phyloP scores from a whole-genome alignment of 2,888 invertebrate genomes.

The Pasiphila rectangulata region DNA sequence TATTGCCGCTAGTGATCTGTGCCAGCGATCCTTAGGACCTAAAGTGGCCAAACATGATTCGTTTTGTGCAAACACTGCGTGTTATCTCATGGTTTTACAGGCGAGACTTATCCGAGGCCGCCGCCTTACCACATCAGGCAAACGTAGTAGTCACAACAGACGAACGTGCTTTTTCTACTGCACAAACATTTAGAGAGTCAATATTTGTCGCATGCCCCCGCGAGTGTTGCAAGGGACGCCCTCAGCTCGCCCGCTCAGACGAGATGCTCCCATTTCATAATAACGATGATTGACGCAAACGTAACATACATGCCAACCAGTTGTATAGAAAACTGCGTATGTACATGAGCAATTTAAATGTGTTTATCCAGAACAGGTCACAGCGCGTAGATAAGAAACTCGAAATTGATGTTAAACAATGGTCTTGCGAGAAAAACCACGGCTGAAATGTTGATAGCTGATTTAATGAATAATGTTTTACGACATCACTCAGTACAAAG shows the following conservation, averaged over 20 bases:
- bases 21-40: slow-evolving; percentile 58
- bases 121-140: slow-evolving; percentile 55
- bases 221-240: slow-evolving; percentile 54
- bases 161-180: slow-evolving; percentile 63
- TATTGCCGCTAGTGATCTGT: slow-evolving; percentile 54
- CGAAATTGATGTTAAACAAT: slow-evolving; percentile 45
- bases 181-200: slow-evolving; percentile 71
- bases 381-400: slow-evolving; percentile 28
- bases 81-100: slow-evolving; percentile 60
- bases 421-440: slow-evolving; percentile 42
- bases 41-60: slow-evolving; percentile 71
- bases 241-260: slow-evolving; percentile 18
- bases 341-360: slow-evolving; percentile 31
- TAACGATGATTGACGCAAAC: slow-evolving; percentile 2
- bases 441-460: slow-evolving; percentile 57
- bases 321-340: slow-evolving; percentile 26
- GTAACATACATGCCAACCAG: slow-evolving; percentile 31
- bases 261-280: slow-evolving; percentile 23
- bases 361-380: slow-evolving; percentile 30
- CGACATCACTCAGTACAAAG: slow-evolving; percentile 67
- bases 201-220: slow-evolving; percentile 67
- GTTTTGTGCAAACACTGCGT: slow-evolving; percentile 66
- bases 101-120: slow-evolving; percentile 54
- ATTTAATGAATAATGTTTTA: slow-evolving; percentile 76
- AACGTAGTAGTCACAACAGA: slow-evolving; percentile 57